These are phyloP conservation scores for Myioborus miniatus DNA, from an alignment of 2,797 vertebrate genomes.

Conservation along the genomic window DNA sequence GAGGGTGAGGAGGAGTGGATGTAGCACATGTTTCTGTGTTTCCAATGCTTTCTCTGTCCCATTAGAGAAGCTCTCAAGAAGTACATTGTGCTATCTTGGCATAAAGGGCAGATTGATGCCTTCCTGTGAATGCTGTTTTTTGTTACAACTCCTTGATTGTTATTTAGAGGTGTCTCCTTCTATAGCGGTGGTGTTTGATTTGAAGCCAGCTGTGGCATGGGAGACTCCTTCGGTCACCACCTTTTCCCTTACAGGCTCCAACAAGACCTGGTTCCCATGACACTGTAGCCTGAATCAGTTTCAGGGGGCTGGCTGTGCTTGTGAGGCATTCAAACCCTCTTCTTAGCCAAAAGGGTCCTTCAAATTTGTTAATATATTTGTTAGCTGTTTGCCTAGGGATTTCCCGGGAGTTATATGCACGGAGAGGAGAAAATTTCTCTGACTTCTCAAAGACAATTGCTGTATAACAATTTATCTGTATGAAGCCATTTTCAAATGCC, in stretches of 20 bases:
- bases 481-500: neutral
- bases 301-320: neutral
- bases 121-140: conserved; percentile 70
- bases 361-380: conserved; percentile 33
- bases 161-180: conserved; percentile 66
- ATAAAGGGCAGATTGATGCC: conserved; percentile 65
- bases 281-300: conserved; percentile 32
- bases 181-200: conserved; percentile 61
- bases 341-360: conserved; percentile 24
- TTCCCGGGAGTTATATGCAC: neutral
- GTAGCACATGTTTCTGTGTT: conserved; percentile 49
- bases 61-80: conserved; percentile 66
- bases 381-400: neutral
- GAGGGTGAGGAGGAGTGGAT: neutral
- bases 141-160: conserved; percentile 48
- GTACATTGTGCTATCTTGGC: conserved; percentile 68
- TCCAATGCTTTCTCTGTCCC: conserved; percentile 49
- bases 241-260: conserved; percentile 15
- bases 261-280: conserved; percentile 65
- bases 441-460: neutral
- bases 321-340: conserved; percentile 16
- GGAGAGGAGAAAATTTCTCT: neutral
- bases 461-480: neutral
- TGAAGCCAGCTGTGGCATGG: conserved; percentile 46
- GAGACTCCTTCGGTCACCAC: neutral